Evolutionary conservation across 2,888 invertebrate genomes (phyloP).

Genomic region (Drosophila affinis): DNA sequence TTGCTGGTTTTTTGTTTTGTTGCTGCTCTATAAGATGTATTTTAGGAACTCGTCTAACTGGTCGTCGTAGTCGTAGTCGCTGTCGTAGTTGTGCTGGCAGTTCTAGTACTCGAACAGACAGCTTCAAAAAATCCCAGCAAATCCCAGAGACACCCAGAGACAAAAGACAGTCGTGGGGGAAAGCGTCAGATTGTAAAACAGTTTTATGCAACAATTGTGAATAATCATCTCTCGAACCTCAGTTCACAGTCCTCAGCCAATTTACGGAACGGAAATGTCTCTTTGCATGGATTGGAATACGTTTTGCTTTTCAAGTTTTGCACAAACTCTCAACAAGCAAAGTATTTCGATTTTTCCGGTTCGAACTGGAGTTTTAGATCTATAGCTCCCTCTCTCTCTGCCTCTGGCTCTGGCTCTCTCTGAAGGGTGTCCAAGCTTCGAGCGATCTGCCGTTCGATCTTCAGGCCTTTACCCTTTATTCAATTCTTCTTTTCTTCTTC

Average conservation of each 20-base stretch:
- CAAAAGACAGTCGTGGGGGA: background rate
- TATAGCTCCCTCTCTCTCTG: too few species aligned
- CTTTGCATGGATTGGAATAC: background rate
- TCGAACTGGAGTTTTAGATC: background rate
- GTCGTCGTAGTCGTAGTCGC: constrained; percentile 13
- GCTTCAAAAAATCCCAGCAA: constrained; percentile 5
- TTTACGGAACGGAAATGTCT: background rate
- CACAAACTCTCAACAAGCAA: too few species aligned
- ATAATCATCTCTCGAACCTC: background rate
- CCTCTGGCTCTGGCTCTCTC: too few species aligned
- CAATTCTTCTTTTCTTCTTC: too few species aligned
- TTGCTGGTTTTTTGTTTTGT: background rate
- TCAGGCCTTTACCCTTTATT: background rate
- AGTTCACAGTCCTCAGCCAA: background rate
- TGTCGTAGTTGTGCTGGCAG: background rate
- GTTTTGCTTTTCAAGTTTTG: background rate
- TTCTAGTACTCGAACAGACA: constrained; percentile 18
- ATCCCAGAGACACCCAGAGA: background rate
- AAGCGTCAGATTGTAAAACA: background rate
- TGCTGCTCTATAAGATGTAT: constrained; percentile 2
- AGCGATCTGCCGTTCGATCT: background rate
- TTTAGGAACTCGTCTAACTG: constrained; percentile 30
- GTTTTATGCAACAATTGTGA: background rate
- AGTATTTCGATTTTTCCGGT: background rate
- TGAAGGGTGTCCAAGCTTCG: background rate